Base-by-base conservation (phyloP, 2,797 vertebrate genomes). In the Sebastes minor region DNA sequence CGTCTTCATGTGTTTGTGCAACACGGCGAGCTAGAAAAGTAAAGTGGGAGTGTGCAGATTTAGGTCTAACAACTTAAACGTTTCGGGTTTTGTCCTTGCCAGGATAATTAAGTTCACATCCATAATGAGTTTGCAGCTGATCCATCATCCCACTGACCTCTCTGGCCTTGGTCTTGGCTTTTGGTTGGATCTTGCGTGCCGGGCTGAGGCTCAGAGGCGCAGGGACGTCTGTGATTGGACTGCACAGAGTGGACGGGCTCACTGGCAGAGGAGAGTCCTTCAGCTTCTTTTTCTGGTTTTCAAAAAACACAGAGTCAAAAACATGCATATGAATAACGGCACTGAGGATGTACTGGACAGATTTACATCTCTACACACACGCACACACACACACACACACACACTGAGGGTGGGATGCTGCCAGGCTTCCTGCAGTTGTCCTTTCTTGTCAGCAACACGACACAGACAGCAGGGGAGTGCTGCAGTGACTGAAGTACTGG, bases 241-340 rank as follows among this genome's bases (percentile, higher is more conserved):
- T 95, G 87, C 60, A 95, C 74, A 94, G 76, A 16, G 84, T 11
- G 92, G 96, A 85, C 20, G 92, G 90, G 87, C 93, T 92, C 84
- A 94, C 80, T 3, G 90, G 95, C 9, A 96, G 89, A 2, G 96
- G 91, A 0, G 92, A 88, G 77, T 97, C 97, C 89, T 98, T 99
- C 52, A 91, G 90, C 81, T 97, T 98, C 96, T 97, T 99, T 83
- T 97, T 97, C 97, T 99, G 95, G 4, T 77, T 82, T 73, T 49
- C 10, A 65, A 35, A 80, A 93, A 8, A 60, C 20, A 79, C 12
- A 76, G 12, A 56, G 49, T 64, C 38, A 71, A 65, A 59, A 75
- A 42, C 22, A 74, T 68, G 55, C 22, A 49, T 46, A 73, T 53
- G 46, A 77, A 74, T 63, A 71, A 62, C 6, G 1, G 57, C 55